These are phyloP conservation scores for Harpagoxenus sublaevis DNA, from an alignment of 2,888 invertebrate species.

Conservation along the genomic window DNA sequence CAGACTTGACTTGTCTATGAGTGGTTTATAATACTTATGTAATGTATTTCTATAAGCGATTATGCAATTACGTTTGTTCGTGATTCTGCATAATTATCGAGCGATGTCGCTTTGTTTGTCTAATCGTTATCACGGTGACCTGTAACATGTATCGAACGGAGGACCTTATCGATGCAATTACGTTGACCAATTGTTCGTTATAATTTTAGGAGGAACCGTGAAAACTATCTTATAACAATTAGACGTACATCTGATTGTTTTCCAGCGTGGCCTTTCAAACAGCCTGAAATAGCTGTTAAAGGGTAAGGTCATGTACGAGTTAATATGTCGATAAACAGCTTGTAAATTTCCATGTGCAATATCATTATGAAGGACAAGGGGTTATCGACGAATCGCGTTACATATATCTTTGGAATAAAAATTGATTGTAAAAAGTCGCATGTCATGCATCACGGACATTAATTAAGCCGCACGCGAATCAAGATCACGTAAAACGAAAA, in stretches of 20 bases:
- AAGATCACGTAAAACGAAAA: not conserved
- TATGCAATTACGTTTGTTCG: not conserved
- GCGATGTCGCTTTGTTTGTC: not conserved
- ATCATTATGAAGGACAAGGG: not conserved
- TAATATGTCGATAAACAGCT: not conserved
- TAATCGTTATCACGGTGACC: not conserved
- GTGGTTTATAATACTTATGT: not conserved
- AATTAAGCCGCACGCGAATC: not conserved
- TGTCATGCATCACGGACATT: not conserved
- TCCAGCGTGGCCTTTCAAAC: not conserved
- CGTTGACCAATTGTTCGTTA: not conserved
- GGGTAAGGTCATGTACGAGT: not conserved
- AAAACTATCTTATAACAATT: not conserved
- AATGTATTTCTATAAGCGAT: not conserved
- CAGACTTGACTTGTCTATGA: not conserved
- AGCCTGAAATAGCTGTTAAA: not conserved
- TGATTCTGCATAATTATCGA: not conserved
- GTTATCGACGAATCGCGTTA: constrained; percentile 17
- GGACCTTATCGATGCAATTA: not conserved
- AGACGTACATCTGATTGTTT: not conserved
- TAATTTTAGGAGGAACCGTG: not conserved
- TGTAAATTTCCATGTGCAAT: constrained; percentile 18
- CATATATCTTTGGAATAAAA: not conserved
- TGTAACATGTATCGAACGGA: not conserved
- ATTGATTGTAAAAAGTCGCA: not conserved